These are phyloP conservation scores for Peromyscus leucopus DNA, from an alignment of 2,113 vertebrate genomes.

Conservation along the genomic window DNA sequence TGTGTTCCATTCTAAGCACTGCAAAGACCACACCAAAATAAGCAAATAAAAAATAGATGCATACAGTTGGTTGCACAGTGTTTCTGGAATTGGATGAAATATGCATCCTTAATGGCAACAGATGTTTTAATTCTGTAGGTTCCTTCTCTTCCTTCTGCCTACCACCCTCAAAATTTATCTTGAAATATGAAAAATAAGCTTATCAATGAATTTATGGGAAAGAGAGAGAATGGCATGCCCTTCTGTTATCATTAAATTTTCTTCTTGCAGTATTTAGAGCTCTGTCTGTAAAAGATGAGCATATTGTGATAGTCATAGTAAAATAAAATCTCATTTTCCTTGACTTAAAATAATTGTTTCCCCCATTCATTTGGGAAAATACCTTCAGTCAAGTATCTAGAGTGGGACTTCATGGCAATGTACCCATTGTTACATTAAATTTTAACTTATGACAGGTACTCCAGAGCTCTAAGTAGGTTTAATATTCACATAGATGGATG, in stretches of 20 bases:
- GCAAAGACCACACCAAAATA: background rate
- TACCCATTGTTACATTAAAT: background rate
- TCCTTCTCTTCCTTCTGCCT: background rate
- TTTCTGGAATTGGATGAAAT: slow-evolving; percentile 35
- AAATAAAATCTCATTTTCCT: background rate
- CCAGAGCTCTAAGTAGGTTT: background rate
- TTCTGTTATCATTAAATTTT: background rate
- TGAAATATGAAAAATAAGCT: background rate
- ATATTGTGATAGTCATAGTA: background rate
- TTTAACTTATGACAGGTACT: background rate
- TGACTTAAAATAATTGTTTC: slow-evolving; percentile 4
- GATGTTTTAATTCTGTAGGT: background rate
- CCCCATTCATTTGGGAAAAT: slow-evolving; percentile 14
- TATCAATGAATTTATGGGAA: background rate
- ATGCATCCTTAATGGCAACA: background rate
- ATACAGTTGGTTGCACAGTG: background rate
- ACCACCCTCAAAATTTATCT: background rate
- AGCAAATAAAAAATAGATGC: background rate
- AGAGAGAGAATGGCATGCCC: background rate
- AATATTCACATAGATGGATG: background rate
- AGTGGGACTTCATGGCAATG: background rate
- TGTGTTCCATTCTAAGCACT: background rate
- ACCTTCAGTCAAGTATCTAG: background rate
- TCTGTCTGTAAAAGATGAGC: background rate
- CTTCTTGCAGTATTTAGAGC: slow-evolving; percentile 29